Evolutionary conservation across 1,140 invertebrate genomes (phyloP).

Genomic region (Meloidogyne floridensis): DNA sequence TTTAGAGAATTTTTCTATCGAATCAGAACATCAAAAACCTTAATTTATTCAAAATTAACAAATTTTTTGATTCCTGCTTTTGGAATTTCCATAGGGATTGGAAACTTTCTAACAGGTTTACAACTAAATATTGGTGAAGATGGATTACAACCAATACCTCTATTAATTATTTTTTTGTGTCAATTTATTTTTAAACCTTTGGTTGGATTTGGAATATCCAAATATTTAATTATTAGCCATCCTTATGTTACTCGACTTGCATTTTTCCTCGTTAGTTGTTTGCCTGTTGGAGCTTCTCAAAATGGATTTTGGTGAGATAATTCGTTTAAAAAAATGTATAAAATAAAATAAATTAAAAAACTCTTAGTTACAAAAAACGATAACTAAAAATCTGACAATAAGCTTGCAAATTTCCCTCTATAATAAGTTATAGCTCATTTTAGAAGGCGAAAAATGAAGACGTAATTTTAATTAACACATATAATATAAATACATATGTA

Average conservation of each 20-base stretch:
- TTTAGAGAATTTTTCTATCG: slow-evolving; percentile 5
- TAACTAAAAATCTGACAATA: no score
- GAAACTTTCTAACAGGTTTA: neutral
- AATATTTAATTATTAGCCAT: slow-evolving; percentile 16
- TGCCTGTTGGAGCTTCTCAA: slow-evolving; percentile 11
- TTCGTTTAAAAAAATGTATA: no score
- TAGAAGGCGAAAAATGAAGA: no score
- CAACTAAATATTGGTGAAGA: neutral
- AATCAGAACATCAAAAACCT: neutral
- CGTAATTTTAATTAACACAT: no score
- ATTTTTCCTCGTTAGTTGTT: slow-evolving; percentile 17
- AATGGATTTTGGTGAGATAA: slow-evolving; percentile 20
- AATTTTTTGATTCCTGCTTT: neutral
- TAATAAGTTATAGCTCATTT: no score
- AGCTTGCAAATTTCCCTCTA: no score
- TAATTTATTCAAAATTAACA: slow-evolving; percentile 7
- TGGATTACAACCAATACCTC: neutral
- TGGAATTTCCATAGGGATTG: neutral
- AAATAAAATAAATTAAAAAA: neutral
- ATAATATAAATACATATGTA: no score
- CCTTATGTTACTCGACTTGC: slow-evolving; percentile 13
- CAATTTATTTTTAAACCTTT: neutral
- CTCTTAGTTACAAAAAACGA: no score
- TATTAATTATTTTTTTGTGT: neutral
- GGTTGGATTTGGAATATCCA: slow-evolving; percentile 16